Conservation (phyloP, 23 tunicate genomes). For the Styela clava region DNA sequence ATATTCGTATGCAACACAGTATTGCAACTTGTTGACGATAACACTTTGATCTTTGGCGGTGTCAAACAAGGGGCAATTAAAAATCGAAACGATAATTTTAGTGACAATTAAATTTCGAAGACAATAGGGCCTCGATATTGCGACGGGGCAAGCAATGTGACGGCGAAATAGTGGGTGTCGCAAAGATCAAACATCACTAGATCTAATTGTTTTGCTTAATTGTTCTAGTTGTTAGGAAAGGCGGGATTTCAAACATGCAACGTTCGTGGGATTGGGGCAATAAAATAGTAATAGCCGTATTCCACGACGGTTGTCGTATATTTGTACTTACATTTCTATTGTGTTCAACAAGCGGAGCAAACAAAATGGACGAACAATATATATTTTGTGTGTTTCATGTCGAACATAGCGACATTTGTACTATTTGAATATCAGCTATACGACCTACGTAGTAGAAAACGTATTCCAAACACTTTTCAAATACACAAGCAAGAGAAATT, state of each 20-base stretch:
- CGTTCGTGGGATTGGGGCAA: background rate
- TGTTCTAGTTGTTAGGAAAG: slow-evolving; percentile 28
- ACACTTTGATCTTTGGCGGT: background rate
- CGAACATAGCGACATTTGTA: too few species aligned
- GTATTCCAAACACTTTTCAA: too few species aligned
- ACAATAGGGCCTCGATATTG: background rate
- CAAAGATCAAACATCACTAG: slow-evolving; percentile 1
- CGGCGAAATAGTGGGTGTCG: background rate
- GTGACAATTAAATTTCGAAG: background rate
- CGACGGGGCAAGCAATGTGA: background rate
- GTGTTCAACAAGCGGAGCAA: background rate
- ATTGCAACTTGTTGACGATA: background rate
- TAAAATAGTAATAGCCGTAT: slow-evolving; percentile 19
- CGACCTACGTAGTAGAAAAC: too few species aligned
- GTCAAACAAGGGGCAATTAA: slow-evolving; percentile 16
- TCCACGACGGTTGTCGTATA: background rate
- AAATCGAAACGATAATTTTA: background rate
- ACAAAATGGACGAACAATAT: background rate
- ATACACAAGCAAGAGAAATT: too few species aligned
- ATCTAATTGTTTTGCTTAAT: slow-evolving; percentile 31
- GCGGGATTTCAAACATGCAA: slow-evolving; percentile 23
- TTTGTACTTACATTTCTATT: background rate
- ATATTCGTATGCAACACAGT: background rate
- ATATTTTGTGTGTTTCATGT: too few species aligned
- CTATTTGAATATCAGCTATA: too few species aligned